Percentiles rank a stretch among this genome's conserved stretches.
These are phyloP conservation scores for Chrysaora quinquecirrha DNA, from an alignment of 30 jellyfish, hydroid and myxozoan species.

Conservation along the genomic window DNA sequence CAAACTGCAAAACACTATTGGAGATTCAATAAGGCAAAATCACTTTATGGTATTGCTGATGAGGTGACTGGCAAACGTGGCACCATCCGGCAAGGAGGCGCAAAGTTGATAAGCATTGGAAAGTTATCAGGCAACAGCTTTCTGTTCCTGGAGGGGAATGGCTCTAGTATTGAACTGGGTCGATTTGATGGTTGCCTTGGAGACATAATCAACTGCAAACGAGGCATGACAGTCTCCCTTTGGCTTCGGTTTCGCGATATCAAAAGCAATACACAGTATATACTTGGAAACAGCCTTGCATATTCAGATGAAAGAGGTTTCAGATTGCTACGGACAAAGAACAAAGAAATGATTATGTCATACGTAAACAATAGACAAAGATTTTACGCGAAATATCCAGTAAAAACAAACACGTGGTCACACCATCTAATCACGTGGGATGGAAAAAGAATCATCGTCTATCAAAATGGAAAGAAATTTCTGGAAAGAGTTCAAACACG, in stretches of 20 bases:
- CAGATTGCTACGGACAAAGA: constrained; percentile 8
- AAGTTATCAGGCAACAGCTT: constrained; percentile 26
- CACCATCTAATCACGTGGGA: constrained; percentile 69
- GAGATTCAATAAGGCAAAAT: constrained; percentile 64
- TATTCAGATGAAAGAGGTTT: constrained; percentile 26
- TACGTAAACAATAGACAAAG: background rate
- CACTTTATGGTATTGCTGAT: constrained; percentile 63
- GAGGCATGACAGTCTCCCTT: constrained; percentile 59
- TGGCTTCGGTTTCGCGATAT: constrained; percentile 61
- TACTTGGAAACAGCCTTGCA: constrained; percentile 28
- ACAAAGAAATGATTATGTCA: constrained; percentile 37
- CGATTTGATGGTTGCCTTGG: constrained; percentile 56
- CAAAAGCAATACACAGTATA: constrained; percentile 24
- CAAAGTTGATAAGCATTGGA: constrained; percentile 52
- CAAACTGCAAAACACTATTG: constrained; percentile 50
- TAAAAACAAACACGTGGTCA: constrained; percentile 27
- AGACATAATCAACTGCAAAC: constrained; percentile 17
- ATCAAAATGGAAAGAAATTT: constrained; percentile 41
- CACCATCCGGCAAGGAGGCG: constrained; percentile 59
- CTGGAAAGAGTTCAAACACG: background rate
- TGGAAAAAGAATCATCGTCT: constrained; percentile 15
- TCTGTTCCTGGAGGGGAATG: constrained; percentile 53
- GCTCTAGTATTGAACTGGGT: constrained; percentile 74
- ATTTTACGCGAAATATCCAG: constrained; percentile 4
- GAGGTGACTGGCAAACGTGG: constrained; percentile 40